Base-by-base conservation (phyloP, 2,113 vertebrate species). In the Pristiophorus japonicus region DNA sequence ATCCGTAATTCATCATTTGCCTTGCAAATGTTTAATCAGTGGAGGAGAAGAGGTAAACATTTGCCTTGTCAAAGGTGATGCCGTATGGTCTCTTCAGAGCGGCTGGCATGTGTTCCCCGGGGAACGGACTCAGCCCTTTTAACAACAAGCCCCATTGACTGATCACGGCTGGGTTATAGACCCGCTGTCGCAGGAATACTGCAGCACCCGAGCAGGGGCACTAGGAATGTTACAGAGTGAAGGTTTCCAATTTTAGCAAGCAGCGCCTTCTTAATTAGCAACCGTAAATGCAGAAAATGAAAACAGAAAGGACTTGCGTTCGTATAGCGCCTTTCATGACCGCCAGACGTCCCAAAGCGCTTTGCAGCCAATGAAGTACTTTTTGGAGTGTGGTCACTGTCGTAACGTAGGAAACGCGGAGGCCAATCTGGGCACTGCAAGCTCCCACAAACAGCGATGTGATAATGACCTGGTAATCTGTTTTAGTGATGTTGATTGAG, bases 61-160 rank as follows among this genome's bases (percentile, higher is more conserved):
- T 91, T 91, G 88, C 16, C 88, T 91, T 91, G 88, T 91, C 88
- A 91, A 63, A 63, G 55, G 55, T 38, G 88, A 91, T 91, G 30
- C 0, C 1, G n/a, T 38, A n/a, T n/a, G 59, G 88, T 22, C n/a
- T 91, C 62, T 6, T n/a, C n/a, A 6, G 12, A 59, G 47, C 34
- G 51, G 12, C 62, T 91, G 55, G 14, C 34, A 18, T 63, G 16
- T 63, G 55, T 63, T 91, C 88, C 18, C 88, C 22, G 16, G 55
- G 34, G 88, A 38, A 62, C 34, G 6, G 4, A 34, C 62, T 16
- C 0, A 34, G 11, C 4, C 59, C 59, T 63, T 91, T 62, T 34
- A 51, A 38, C 16, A 16, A 91, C 62, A 63, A 91, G 34, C 59
- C 59, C 34, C 59, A 20, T 7, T 90, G 88, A 91, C 34, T 62